phyloP scores from a whole-genome alignment of 2,888 invertebrate species.

The Trypoxylon attenuatum region DNA sequence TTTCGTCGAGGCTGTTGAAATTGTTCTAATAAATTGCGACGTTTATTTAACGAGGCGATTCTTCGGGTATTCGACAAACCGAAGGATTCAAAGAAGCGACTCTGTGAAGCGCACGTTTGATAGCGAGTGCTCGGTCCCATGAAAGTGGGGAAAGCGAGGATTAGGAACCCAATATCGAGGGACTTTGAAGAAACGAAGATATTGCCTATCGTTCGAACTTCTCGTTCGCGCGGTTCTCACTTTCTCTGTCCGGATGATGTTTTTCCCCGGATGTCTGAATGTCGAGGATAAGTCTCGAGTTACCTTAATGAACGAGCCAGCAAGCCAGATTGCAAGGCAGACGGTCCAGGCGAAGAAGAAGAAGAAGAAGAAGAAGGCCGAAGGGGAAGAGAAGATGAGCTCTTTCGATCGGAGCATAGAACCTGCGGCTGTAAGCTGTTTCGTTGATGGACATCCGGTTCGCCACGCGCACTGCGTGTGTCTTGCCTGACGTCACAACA shows the following conservation, averaged over 20 bases:
- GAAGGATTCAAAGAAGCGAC: slow-evolving; percentile 10
- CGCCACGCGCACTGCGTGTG: slow-evolving; percentile 70
- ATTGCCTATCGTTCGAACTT: slow-evolving; percentile 51
- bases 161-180: slow-evolving; percentile 62
- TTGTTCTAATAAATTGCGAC: too few species aligned
- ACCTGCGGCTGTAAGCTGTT: slow-evolving; percentile 32
- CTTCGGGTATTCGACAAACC: slow-evolving; percentile 12
- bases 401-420: background rate
- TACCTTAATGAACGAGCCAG: background rate
- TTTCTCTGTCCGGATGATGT: slow-evolving; percentile 11
- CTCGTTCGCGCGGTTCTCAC: too few species aligned
- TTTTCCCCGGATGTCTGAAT: background rate
- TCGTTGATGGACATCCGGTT: slow-evolving; percentile 58
- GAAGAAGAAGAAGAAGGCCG: background rate
- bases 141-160: slow-evolving; percentile 31
- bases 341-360: too few species aligned
- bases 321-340: too few species aligned
- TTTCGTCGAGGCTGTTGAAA: background rate
- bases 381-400: background rate
- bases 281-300: background rate
- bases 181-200: slow-evolving; percentile 52
- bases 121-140: slow-evolving; percentile 9
- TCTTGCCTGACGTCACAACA: slow-evolving; percentile 67
- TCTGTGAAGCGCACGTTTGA: background rate
- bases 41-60: slow-evolving; percentile 1